phyloP scores from a whole-genome alignment of 2,888 invertebrate genomes.

The Leuctra nigra region DNA sequence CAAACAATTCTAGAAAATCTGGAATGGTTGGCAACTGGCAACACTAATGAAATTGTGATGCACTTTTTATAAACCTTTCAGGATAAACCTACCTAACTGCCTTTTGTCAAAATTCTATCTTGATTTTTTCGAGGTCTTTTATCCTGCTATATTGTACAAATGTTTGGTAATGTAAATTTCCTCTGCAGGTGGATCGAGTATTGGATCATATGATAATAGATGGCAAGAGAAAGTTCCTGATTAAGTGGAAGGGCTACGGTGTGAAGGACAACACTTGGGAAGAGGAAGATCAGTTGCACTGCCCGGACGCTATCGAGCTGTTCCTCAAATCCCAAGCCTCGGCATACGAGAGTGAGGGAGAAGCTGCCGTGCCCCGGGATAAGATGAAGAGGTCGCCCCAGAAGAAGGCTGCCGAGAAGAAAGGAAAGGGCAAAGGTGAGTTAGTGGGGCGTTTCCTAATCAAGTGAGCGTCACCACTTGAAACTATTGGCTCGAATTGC shows the following conservation, averaged over 20 bases:
- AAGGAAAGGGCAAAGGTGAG: neutral
- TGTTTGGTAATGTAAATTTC: too few relatives aligned
- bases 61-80: too few relatives aligned
- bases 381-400: neutral
- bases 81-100: too few relatives aligned
- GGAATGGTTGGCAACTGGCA: too few relatives aligned
- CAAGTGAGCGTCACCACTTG: too few relatives aligned
- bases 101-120: too few relatives aligned
- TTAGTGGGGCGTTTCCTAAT: neutral
- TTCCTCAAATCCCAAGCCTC: conserved; percentile 40
- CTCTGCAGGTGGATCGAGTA: conserved; percentile 60
- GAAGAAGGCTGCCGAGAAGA: neutral
- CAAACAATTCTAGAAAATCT: too few relatives aligned
- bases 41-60: too few relatives aligned
- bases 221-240: conserved; percentile 60
- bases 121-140: too few relatives aligned
- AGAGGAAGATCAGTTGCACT: conserved; percentile 61
- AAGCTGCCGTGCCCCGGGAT: neutral
- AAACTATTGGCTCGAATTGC: neutral
- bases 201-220: conserved; percentile 61
- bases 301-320: conserved; percentile 57
- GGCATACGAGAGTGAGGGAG: neutral
- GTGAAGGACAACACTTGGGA: conserved; percentile 70
- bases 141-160: too few relatives aligned
- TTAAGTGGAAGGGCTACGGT: conserved; percentile 72